phyloP scores from a whole-genome alignment of 2,888 invertebrate genomes.

The Diogma glabrata region DNA sequence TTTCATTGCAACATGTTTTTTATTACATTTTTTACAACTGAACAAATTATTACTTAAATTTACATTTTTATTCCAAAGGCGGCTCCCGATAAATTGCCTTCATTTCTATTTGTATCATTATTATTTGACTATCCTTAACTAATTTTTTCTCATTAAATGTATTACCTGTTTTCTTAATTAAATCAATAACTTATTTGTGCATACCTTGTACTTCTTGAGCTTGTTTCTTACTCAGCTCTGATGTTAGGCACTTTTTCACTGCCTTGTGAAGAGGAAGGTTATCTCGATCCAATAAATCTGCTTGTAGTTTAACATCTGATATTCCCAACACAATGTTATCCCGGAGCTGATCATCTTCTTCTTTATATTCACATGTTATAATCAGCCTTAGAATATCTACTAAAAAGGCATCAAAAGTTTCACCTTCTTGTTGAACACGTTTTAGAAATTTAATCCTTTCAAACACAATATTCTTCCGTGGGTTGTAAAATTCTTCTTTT shows the following conservation, averaged over 20 bases:
- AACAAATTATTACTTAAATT: background rate
- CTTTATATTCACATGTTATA: no score
- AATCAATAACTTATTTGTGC: background rate
- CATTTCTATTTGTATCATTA: background rate
- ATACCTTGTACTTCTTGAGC: background rate
- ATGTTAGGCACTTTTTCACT: no score
- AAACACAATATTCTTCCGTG: no score
- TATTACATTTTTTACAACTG: slow-evolving; percentile 3
- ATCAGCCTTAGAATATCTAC: no score
- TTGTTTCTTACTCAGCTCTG: no score
- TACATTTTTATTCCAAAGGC: background rate
- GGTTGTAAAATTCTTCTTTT: no score
- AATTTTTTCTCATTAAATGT: background rate
- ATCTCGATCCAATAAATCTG: background rate
- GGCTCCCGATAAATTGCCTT: background rate
- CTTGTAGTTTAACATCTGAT: background rate
- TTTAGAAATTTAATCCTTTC: background rate
- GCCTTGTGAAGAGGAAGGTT: background rate
- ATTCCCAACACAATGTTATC: background rate
- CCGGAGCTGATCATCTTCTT: no score
- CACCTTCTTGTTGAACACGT: background rate
- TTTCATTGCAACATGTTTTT: background rate
- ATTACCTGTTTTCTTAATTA: background rate
- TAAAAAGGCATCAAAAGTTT: background rate
- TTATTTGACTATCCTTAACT: background rate